These are phyloP conservation scores for Gnathonemus echidnorhynchus DNA, from an alignment of 2,113 vertebrate genomes.

Conservation along the genomic window DNA sequence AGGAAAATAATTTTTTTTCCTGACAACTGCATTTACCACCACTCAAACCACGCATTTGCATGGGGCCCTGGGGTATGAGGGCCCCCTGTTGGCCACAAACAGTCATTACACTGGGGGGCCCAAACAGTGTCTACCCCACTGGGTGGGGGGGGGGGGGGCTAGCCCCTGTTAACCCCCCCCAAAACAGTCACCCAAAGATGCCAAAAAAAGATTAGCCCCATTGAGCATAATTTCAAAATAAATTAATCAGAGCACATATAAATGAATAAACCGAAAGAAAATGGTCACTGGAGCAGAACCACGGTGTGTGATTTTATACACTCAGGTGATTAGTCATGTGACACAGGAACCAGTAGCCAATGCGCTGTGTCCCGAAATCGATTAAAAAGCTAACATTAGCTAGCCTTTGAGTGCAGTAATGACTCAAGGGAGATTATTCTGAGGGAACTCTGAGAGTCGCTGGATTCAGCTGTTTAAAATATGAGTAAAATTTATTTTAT, in stretches of 20 bases:
- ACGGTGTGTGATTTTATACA: neutral
- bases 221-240: neutral
- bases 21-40: neutral
- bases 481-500: neutral
- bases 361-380: neutral
- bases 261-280: neutral
- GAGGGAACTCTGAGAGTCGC: neutral
- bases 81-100: neutral
- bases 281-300: neutral
- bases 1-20: neutral
- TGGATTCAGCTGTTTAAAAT: neutral
- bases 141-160: no score
- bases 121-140: neutral
- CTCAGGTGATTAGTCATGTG: neutral
- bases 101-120: neutral
- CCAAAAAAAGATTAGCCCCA: neutral
- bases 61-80: neutral
- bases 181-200: neutral
- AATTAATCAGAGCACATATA: neutral
- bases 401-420: neutral
- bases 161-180: neutral
- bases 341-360: neutral
- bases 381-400: neutral
- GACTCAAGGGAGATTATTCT: neutral
- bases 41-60: neutral